phyloP scores from a whole-genome alignment of 2,113 vertebrate genomes.

The Colossoma macropomum region DNA sequence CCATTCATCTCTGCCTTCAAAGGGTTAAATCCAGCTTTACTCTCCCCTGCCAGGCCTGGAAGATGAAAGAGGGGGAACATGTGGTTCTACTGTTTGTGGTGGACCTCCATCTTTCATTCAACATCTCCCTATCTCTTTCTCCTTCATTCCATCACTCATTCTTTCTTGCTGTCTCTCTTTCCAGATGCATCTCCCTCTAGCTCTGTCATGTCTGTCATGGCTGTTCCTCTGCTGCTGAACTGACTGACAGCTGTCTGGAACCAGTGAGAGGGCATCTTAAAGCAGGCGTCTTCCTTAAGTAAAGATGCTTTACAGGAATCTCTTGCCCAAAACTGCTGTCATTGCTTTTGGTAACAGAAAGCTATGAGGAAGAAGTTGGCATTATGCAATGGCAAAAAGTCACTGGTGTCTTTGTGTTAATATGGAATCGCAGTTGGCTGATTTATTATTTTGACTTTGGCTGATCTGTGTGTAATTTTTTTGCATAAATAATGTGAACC shows the following conservation, averaged over 20 bases:
- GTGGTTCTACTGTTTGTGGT: constrained; percentile 8
- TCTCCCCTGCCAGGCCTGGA: constrained; percentile 8
- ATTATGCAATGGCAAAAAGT: no score
- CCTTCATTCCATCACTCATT: not conserved
- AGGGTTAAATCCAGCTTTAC: constrained; percentile 43
- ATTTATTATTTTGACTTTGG: no score
- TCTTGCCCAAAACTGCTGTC: not conserved
- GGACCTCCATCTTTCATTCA: constrained; percentile 3
- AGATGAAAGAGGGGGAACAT: constrained; percentile 13
- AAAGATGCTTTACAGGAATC: not conserved
- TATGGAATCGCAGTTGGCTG: no score
- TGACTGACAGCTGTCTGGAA: constrained; percentile 29
- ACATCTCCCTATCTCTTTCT: not conserved
- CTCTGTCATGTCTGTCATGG: not conserved
- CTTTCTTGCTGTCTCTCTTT: constrained; percentile 1
- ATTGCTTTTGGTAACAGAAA: not conserved
- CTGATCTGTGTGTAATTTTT: no score
- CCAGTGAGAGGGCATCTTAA: not conserved
- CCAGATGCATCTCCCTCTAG: not conserved
- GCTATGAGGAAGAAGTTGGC: no score
- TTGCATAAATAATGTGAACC: no score
- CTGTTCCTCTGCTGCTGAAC: not conserved
- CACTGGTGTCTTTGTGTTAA: no score
- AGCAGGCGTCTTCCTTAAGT: not conserved
- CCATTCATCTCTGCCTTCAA: constrained; percentile 47